Base-by-base conservation (phyloP, 2,888 invertebrate genomes). In the Calliscelio sp. region DNA sequence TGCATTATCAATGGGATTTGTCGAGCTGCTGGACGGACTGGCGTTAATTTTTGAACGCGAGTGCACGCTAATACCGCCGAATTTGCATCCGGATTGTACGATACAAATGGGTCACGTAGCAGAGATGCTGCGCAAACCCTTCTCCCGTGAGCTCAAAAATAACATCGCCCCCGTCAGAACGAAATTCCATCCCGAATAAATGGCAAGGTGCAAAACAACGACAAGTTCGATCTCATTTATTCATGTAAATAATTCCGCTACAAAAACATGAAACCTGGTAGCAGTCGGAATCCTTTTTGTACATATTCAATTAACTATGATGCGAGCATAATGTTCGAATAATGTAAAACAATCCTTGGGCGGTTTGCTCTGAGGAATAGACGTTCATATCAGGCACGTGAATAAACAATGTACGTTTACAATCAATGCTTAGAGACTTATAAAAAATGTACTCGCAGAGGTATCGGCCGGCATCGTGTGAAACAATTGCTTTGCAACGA, bases 81-180 rank as follows among this genome's bases (percentile, higher is more conserved):
- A 95, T 80, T 93, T 97, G 14, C 97, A 97, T 91, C 96, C 97
- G 0, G 98, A 98, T 91, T 98, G 97, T 91, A 96, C 97, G 0
- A 93, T 98, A 78, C 98, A 99, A 92, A 94, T 99, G 80, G 97
- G 97, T 16, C 98, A 98, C 93, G 98, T 98, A 0, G 97, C 97
- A 4, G 95, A 96, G 57, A 96, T 96, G 84, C 94, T 99, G 5
- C 94, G 97, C 44, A 97, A 97, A 92, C 96, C 96, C 0, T 92
- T 92, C 73, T 93, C 93, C 24, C 89, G 93, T 41, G 94, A 94
- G 86, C 90, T 94, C 1, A 94, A 94, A 86, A 93, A 93, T 66
- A 93, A 93, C 78, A 94, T 94, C 63, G 89, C 93, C 24, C 94
- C 94, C 0, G 91, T 94, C 38, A 89, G 93, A 79, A 94, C 94